Conservation (phyloP, 2,797 vertebrate genomes). For the Nannoperca obscura region DNA sequence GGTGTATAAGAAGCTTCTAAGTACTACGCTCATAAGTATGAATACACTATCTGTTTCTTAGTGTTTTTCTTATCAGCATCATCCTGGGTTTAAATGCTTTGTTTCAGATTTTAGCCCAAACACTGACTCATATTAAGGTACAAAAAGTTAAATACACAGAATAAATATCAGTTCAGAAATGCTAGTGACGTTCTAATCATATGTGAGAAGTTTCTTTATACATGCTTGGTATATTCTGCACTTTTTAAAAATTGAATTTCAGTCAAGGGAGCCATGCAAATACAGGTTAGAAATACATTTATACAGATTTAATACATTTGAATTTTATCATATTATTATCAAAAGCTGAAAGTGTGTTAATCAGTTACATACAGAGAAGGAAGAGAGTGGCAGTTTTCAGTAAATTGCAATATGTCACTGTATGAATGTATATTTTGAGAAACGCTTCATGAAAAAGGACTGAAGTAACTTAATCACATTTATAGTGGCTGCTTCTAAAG, state of each 20-base stretch:
- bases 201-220: neutral
- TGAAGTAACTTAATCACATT: conserved; percentile 19
- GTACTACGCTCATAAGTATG: neutral
- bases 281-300: neutral
- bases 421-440: neutral
- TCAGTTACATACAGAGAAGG: neutral
- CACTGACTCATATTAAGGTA: neutral
- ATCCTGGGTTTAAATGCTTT: neutral
- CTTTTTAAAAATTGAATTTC: neutral
- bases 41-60: neutral
- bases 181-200: neutral
- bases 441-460: neutral
- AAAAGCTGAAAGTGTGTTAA: conserved; percentile 1
- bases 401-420: neutral
- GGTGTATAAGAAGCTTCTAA: neutral
- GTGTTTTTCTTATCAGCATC: neutral
- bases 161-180: neutral
- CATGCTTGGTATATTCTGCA: neutral
- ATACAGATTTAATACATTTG: neutral
- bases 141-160: neutral
- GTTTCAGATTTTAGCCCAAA: conserved; percentile 8
- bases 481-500: conserved; percentile 21
- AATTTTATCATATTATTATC: neutral
- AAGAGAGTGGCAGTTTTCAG: neutral
- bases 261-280: neutral